Conservation (phyloP, 2,888 invertebrate species). For the Bimastos eiseni region DNA sequence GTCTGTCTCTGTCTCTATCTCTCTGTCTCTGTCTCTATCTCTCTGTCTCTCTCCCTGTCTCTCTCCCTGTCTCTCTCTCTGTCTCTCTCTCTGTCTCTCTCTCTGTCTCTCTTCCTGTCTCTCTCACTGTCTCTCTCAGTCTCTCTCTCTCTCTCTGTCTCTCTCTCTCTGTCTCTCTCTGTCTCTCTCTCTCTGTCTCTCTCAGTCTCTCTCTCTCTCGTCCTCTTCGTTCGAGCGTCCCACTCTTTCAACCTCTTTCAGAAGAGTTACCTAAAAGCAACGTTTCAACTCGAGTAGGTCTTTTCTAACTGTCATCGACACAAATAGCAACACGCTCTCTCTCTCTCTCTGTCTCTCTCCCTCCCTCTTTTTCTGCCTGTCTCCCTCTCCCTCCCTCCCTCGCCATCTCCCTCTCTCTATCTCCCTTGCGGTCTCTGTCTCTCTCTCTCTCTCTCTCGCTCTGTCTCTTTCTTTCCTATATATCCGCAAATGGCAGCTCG, state of each 20-base stretch:
- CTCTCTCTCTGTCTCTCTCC: constrained; percentile 55
- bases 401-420: not conserved
- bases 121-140: not conserved
- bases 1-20: not conserved
- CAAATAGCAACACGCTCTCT: too few species aligned
- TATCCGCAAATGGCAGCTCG: constrained; percentile 1
- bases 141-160: not conserved
- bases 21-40: not conserved
- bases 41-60: not conserved
- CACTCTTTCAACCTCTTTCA: too few species aligned
- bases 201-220: not conserved
- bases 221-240: too few species aligned
- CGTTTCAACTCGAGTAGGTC: too few species aligned
- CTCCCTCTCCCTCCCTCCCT: not conserved
- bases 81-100: not conserved
- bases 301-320: too few species aligned
- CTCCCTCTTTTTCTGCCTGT: not conserved
- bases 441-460: not conserved
- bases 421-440: not conserved
- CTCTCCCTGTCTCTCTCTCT: not conserved
- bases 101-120: not conserved
- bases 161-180: constrained; percentile 72
- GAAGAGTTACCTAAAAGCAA: too few species aligned
- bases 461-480: not conserved
- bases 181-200: not conserved